phyloP scores from a whole-genome alignment of 2,888 invertebrate species.

The Muscina levida region DNA sequence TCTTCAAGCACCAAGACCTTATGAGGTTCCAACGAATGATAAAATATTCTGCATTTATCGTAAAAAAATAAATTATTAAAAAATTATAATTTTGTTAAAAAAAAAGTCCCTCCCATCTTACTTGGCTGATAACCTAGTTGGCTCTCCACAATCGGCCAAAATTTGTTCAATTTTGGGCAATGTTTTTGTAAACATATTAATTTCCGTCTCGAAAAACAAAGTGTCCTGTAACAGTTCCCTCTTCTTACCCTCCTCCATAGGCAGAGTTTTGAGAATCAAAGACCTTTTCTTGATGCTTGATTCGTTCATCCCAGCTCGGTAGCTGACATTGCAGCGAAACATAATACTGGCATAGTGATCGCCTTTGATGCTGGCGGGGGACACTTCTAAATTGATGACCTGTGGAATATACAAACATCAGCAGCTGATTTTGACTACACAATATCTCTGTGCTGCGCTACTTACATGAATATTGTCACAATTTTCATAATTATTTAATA shows the following conservation, averaged over 20 bases:
- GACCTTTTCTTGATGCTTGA: slow-evolving; percentile 40
- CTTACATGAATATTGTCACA: slow-evolving; percentile 56
- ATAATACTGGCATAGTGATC: slow-evolving; percentile 71
- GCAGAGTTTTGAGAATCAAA: slow-evolving; percentile 68
- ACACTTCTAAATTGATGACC: slow-evolving; percentile 42
- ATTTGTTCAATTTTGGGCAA: slow-evolving; percentile 69
- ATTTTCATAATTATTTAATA: slow-evolving; percentile 62
- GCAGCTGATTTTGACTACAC: background rate
- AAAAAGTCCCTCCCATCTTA: too few relatives aligned
- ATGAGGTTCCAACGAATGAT: slow-evolving; percentile 59
- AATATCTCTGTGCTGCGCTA: background rate
- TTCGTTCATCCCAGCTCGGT: slow-evolving; percentile 5
- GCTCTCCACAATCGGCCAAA: slow-evolving; percentile 65
- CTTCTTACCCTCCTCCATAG: slow-evolving; percentile 64
- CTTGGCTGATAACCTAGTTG: slow-evolving; percentile 65
- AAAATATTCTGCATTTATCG: slow-evolving; percentile 62
- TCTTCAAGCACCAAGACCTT: slow-evolving; percentile 64
- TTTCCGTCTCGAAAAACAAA: slow-evolving; percentile 68
- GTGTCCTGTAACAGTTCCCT: slow-evolving; percentile 64
- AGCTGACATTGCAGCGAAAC: slow-evolving; percentile 67
- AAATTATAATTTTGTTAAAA: background rate
- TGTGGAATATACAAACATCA: slow-evolving; percentile 11
- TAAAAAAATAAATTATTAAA: slow-evolving; percentile 1
- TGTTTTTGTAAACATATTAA: slow-evolving; percentile 68
- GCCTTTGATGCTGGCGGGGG: slow-evolving; percentile 66